phyloP scores from a whole-genome alignment of 2,113 vertebrate genomes.

The Panthera uncia region DNA sequence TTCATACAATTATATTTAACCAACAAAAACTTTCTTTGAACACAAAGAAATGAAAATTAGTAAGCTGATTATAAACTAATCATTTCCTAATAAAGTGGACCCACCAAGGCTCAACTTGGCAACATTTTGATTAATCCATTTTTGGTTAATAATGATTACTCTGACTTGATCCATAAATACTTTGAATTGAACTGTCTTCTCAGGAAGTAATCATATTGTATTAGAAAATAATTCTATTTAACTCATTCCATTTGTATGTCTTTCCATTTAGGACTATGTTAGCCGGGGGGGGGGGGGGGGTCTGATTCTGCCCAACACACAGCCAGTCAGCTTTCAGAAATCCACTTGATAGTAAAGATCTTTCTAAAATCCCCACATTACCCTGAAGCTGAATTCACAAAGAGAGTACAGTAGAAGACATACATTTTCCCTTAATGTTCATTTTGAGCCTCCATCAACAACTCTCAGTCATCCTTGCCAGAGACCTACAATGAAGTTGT shows the following conservation, averaged over 20 bases:
- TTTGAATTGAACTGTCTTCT: conserved; percentile 20
- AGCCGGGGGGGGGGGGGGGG: background rate
- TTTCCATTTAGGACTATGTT: background rate
- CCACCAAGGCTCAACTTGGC: background rate
- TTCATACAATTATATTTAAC: background rate
- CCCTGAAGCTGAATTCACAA: background rate
- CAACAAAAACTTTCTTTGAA: background rate
- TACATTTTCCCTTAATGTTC: background rate
- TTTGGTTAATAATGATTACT: background rate
- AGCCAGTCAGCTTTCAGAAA: background rate
- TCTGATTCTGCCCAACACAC: background rate
- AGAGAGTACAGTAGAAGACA: background rate
- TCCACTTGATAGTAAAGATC: background rate
- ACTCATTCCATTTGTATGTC: background rate
- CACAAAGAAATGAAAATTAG: conserved; percentile 30
- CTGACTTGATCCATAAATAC: background rate
- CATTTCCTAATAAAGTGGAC: conserved; percentile 27
- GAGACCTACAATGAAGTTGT: background rate
- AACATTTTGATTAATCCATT: conserved; percentile 48
- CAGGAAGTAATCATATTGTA: background rate
- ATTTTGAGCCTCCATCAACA: conserved; percentile 7
- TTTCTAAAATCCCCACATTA: background rate
- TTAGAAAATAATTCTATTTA: conserved; percentile 20
- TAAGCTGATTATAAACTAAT: conserved; percentile 27
- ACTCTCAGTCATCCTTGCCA: background rate